Base-by-base conservation (phyloP, 1,140 invertebrate genomes). In the Drosophila pruinosa region DNA sequence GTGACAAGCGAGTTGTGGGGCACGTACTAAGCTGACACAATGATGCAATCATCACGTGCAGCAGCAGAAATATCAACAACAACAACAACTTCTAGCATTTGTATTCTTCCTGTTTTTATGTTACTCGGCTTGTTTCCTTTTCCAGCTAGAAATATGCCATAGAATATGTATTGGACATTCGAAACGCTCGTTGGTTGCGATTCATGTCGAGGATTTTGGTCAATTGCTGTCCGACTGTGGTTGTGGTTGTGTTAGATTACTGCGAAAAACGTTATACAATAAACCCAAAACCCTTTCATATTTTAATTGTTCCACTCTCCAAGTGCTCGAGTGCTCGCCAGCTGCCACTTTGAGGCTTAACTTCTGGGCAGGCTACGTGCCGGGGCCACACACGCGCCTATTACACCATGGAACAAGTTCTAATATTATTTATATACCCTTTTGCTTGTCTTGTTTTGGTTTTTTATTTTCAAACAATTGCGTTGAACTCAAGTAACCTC, bases 1-100 rank as follows among this genome's bases (percentile, higher is more conserved):
- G 63, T 86, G 82, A 72, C 83, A 88, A 81, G 75, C 52, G 67
- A 73, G 63, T 57, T 69, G 68, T 58, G 58, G 68, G 86, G 82
- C 82, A 88, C 82, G 82, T 88, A 88, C 82, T 88, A 88, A 88
- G 82, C 82, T 82, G 82, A 78, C 82, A 88, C 82, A 88, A 88
- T 88, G 82, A 88, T 88, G 82, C 82, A 88, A 88, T 88, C 82
- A 88, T 88, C 82, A 88, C 82, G 82, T 88, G 82, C 82, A 68
- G 50, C 69, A 61, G 47, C 53, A 63, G 47, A 53, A 65, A 14
- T n/a, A n/a, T n/a, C 81, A 69, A 39, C 67, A 71, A 26, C 63
- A 61, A 39, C 53, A 63, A 36, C 28, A 34, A 64, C 62, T 65
- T 62, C 36, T 22, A 74, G 53, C 77, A 68, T 86, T 86, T 57